These are phyloP conservation scores for Bombus waltoni DNA, from an alignment of 1,140 invertebrate species.

Conservation along the genomic window DNA sequence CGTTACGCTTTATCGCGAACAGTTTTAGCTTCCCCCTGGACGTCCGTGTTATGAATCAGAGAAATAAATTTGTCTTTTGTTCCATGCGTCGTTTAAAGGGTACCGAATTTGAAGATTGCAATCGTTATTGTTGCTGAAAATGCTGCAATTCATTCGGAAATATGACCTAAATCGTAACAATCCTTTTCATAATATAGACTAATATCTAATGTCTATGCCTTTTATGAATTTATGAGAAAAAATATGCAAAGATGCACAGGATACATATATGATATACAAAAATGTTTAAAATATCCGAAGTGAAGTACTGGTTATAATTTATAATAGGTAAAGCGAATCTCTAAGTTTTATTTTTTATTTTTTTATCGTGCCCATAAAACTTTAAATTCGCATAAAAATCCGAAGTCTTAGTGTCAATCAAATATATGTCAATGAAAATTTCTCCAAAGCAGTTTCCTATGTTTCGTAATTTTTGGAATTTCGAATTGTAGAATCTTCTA, in stretches of 20 bases:
- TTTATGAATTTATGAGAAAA: neutral
- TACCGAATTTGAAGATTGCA: neutral
- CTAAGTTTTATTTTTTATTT: too few relatives aligned
- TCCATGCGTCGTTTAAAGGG: neutral
- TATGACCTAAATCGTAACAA: neutral
- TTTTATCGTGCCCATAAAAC: too few relatives aligned
- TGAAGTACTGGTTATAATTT: too few relatives aligned
- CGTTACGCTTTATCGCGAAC: constrained; percentile 42
- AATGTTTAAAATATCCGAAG: too few relatives aligned
- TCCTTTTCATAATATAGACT: neutral
- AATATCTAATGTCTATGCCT: neutral
- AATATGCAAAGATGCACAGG: too few relatives aligned
- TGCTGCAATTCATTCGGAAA: too few relatives aligned
- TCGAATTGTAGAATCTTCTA: neutral
- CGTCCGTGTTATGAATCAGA: constrained; percentile 19
- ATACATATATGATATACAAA: too few relatives aligned
- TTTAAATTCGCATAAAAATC: too few relatives aligned
- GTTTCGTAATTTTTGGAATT: neutral
- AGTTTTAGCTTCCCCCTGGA: neutral
- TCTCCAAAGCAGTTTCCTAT: neutral
- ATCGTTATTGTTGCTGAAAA: neutral
- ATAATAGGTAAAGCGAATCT: too few relatives aligned
- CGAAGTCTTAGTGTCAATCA: too few relatives aligned
- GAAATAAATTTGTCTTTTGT: neutral
- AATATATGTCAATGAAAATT: too few relatives aligned